A percentile compares a stretch with the other conserved stretches of the same genome.
Conservation (phyloP, 1,140 invertebrate species). For the Portunus trituberculatus region DNA sequence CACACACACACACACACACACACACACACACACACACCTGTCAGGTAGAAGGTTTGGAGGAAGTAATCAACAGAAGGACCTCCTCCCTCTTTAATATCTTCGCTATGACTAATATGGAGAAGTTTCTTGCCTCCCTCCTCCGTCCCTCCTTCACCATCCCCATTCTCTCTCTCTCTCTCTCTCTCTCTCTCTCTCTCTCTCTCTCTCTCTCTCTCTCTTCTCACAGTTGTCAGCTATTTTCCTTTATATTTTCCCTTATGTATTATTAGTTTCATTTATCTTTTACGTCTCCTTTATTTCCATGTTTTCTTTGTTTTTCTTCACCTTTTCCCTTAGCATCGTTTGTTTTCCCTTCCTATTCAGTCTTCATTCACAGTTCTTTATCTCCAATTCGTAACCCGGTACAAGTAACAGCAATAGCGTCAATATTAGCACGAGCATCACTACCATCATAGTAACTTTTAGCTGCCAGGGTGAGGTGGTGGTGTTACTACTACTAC, state of each 20-base stretch:
- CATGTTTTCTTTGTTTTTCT: not conserved
- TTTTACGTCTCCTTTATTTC: not conserved
- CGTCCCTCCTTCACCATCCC: not conserved
- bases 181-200: not conserved
- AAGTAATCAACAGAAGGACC: conserved; percentile 1
- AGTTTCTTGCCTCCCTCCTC: not conserved
- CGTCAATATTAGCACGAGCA: not conserved
- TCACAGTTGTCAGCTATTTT: too few species aligned
- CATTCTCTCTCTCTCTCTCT: not conserved
- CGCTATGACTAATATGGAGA: not conserved
- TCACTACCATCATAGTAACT: not conserved
- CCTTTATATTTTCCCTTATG: too few species aligned
- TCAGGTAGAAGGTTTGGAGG: not conserved
- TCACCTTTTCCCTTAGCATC: not conserved
- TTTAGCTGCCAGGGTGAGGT: not conserved
- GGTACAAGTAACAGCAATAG: not conserved
- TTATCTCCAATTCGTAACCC: not conserved
- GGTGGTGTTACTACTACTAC: too few species aligned
- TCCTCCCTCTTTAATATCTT: not conserved
- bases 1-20: too few species aligned
- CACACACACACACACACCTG: too few species aligned
- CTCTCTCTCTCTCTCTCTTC: not conserved
- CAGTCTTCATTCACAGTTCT: not conserved
- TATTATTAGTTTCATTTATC: not conserved
- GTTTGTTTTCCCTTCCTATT: not conserved